Evolutionary conservation across 2,113 vertebrate genomes (phyloP), one percentile per base, ranked within the genome.

Genomic region (Chascanopsetta lugubris): DNA sequence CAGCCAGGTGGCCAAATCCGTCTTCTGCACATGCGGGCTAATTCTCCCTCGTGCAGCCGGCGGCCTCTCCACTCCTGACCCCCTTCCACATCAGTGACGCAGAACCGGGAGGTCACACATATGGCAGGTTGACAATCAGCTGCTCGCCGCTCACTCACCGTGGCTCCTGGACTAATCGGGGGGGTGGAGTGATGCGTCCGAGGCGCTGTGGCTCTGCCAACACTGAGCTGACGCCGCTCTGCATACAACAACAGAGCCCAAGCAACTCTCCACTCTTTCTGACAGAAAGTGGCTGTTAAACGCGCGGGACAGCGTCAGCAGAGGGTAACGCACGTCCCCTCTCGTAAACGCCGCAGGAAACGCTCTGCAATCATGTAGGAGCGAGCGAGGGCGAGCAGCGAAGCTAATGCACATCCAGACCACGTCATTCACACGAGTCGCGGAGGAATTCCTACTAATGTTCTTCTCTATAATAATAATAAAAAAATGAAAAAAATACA

Each of bases 1-100:
- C 29, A n/a, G 56, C 77, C 86, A 88, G 82, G 84, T 85, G 87
- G 82, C 45, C 77, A 83, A 87, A 87, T 77, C 83, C 70, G 61
- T 63, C 80, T 79, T 73, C 64, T 45, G 24, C 60, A 2, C 69
- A 25, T n/a, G n/a, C n/a, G 47, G 38, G 46, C 69, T 89, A 87
- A 86, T 75, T 71, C 85, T 71, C 2, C 71, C 80, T 87, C 78
- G 73, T 49, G 77, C 72, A 72, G 63, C 32, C 64, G 71, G 66
- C 82, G 69, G 24, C 24, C 69, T 71, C 61, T 42, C 36, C 51
- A 1, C 43, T 72, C 46, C 29, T 80, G 80, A 75, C 72, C 80
- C 38, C 60, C 75, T 65, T 72, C 66, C 11, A 38, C 46, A 32
- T 63, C 74, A 55, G 69, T 88, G 87, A 88, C 85, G 85, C 66